phyloP scores from a whole-genome alignment of 2,888 invertebrate genomes.

The Scotopteryx bipunctaria region DNA sequence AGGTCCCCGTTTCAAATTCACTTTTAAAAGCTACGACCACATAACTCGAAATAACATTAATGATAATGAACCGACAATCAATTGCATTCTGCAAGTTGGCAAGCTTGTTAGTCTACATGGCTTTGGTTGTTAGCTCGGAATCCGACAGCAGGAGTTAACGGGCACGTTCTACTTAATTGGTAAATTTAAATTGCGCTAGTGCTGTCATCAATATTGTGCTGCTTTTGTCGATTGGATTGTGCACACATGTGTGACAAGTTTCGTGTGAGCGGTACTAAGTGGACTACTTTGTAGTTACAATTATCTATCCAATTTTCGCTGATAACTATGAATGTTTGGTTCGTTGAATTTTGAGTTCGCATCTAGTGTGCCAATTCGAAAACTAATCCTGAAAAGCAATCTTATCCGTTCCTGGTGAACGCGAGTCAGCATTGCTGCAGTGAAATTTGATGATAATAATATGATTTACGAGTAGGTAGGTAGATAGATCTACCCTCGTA shows the following conservation, averaged over 20 bases:
- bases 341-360: background rate
- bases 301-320: background rate
- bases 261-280: background rate
- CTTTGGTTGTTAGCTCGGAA: conserved; percentile 24
- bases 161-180: conserved; percentile 33
- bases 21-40: conserved; percentile 4
- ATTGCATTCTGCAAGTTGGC: conserved; percentile 32
- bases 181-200: conserved; percentile 28
- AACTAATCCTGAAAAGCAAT: no score
- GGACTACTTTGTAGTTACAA: background rate
- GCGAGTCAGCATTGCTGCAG: no score
- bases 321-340: background rate
- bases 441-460: no score
- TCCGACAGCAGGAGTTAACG: conserved; percentile 26
- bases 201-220: conserved; percentile 34
- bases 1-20: background rate
- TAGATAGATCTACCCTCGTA: no score
- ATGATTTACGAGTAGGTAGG: no score
- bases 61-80: conserved; percentile 8
- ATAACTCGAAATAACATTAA: background rate
- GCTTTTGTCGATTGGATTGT: conserved; percentile 17
- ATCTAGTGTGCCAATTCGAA: no score
- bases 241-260: background rate
- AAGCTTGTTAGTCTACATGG: conserved; percentile 40
- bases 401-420: no score